Evolutionary conservation across 2,888 invertebrate species (phyloP).

Genomic region (Busseola fusca): DNA sequence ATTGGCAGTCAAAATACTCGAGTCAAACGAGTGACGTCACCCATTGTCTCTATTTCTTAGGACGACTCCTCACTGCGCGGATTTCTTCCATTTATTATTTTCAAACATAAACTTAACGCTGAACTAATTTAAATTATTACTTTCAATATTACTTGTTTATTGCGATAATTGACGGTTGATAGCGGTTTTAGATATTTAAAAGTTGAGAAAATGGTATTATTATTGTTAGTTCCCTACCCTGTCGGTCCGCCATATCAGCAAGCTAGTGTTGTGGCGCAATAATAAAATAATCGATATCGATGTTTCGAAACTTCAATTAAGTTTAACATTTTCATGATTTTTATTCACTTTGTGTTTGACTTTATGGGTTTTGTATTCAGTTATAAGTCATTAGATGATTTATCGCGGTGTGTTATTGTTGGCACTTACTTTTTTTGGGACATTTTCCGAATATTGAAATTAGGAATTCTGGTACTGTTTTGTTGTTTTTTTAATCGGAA

Average conservation of each 20-base stretch:
- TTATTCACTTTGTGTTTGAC: constrained; percentile 33
- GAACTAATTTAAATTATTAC: background rate
- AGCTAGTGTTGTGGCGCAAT: constrained; percentile 72
- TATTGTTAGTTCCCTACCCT: constrained; percentile 61
- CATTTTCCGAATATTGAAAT: background rate
- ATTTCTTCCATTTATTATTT: constrained; percentile 48
- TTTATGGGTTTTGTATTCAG: constrained; percentile 37
- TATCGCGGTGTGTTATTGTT: constrained; percentile 29
- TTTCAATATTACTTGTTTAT: constrained; percentile 11
- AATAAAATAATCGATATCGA: constrained; percentile 70
- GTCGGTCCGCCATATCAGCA: constrained; percentile 75
- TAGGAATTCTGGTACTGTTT: background rate
- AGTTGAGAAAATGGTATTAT: constrained; percentile 58
- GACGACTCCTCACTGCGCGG: constrained; percentile 52
- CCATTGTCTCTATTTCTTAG: constrained; percentile 71
- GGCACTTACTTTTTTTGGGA: constrained; percentile 13
- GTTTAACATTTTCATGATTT: constrained; percentile 46
- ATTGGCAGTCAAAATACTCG: constrained; percentile 55
- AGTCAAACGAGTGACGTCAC: constrained; percentile 74
- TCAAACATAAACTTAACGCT: constrained; percentile 22
- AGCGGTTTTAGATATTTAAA: constrained; percentile 21
- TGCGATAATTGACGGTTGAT: constrained; percentile 11
- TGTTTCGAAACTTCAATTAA: constrained; percentile 54
- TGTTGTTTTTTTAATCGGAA: background rate
- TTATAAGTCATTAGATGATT: constrained; percentile 45